phyloP scores from a whole-genome alignment of 1,140 invertebrate genomes.

The Holcopasites calliopsidis region DNA sequence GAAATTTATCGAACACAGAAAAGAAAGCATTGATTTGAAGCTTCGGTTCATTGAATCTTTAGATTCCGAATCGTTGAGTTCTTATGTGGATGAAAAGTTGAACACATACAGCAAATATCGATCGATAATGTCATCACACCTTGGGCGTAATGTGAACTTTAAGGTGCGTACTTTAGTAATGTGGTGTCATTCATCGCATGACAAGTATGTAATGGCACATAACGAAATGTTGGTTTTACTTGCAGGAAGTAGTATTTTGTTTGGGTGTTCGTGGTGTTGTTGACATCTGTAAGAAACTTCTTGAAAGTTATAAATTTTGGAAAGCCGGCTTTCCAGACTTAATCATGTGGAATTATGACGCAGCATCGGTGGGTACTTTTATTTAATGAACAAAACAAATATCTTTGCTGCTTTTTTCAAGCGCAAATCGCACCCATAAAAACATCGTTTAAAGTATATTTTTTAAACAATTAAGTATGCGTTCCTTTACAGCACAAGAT shows the following conservation, averaged over 20 bases:
- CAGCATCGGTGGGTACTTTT: slow-evolving; percentile 72
- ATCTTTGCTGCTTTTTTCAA: background rate
- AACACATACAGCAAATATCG: slow-evolving; percentile 13
- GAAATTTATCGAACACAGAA: slow-evolving; percentile 84
- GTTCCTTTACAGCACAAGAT: slow-evolving; percentile 81
- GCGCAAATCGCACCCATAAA: slow-evolving; percentile 13
- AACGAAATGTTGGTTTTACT: slow-evolving; percentile 47
- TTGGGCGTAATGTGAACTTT: slow-evolving; percentile 15
- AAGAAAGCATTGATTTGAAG: slow-evolving; percentile 80
- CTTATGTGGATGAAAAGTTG: slow-evolving; percentile 74
- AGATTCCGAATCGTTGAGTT: slow-evolving; percentile 72
- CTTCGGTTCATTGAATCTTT: slow-evolving; percentile 76
- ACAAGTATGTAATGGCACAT: background rate
- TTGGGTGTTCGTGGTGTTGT: slow-evolving; percentile 80
- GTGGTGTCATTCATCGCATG: too few species aligned
- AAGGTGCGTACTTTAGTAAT: slow-evolving; percentile 24
- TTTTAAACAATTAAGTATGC: slow-evolving; percentile 22
- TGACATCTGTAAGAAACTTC: slow-evolving; percentile 83
- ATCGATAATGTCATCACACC: slow-evolving; percentile 29
- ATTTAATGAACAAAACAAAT: background rate
- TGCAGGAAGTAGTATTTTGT: slow-evolving; percentile 81
- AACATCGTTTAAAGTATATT: slow-evolving; percentile 28
- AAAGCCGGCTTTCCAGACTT: slow-evolving; percentile 91
- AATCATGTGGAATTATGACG: slow-evolving; percentile 86
- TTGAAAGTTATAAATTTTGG: slow-evolving; percentile 82